Base-by-base conservation (phyloP, 2,888 invertebrate genomes). In the Chirona hameri region DNA sequence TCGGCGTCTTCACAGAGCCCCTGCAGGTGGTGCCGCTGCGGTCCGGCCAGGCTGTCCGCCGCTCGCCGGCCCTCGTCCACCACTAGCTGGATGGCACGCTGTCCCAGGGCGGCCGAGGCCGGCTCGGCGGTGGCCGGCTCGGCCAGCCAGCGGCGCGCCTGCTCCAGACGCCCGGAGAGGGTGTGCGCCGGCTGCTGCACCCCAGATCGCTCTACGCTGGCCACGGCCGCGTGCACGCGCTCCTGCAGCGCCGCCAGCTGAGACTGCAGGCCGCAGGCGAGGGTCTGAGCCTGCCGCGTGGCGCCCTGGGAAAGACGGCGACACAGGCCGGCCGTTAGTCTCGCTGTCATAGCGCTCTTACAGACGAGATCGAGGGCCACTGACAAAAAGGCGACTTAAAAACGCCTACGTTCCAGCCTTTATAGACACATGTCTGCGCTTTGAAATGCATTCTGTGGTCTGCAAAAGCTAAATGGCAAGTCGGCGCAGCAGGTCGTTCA, bases 31-130 rank as follows among this genome's bases (percentile, higher is more conserved):
- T 96, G 90, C 80, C 99, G 93, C 87, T 98, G 97, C 0, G 95
- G 93, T 88, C 96, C 95, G 87, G 97, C 96, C n/a, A 96, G 93
- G 7, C 96, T 95, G 86, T 97, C 96, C 1, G 98, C 98, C 15
- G 99, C 95, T 92, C 88, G 84, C 60, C 29, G 57, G 0, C 98
- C 99, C 89, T 99, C 99, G 79, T 96, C 94, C 5, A 98, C 94
- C 86, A 99, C 95, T 87, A 97, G 91, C 86, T 93, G 93, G 86
- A 98, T 95, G 1, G 98, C 98, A 86, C 95, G 92, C 87, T 95
- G 94, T 0, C 98, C 99, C 82, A 98, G 92, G 12, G 97, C 94
- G 9, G 48, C 48, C 48, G 86, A 95, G 93, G 87, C 98, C 60
- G n/a, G 48, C 48, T 76, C 76, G 48, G n/a, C 52, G 79, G 48